Conservation (phyloP, 2,113 vertebrate genomes). For the Prinia subflava region DNA sequence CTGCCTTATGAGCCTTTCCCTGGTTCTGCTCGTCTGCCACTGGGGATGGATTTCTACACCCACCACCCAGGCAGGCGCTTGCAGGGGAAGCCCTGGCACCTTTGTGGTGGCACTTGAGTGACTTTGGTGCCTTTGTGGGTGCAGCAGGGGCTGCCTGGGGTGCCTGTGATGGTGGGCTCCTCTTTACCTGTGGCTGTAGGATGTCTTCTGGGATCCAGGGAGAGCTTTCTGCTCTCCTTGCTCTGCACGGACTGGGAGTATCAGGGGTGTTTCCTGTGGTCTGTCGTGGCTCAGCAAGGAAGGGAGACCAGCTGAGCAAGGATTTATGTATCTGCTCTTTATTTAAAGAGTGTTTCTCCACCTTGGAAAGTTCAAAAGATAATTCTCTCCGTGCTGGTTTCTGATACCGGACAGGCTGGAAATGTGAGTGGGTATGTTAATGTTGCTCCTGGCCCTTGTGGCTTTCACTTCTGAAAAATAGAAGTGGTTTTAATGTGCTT, state of each 20-base stretch:
- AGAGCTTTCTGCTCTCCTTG: background rate
- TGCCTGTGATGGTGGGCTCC: background rate
- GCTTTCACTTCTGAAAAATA: background rate
- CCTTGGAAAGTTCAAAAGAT: background rate
- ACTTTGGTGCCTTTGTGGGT: background rate
- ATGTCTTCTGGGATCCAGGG: accelerated
- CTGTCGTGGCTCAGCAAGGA: background rate
- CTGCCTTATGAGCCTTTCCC: background rate
- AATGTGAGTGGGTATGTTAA: conserved; percentile 18
- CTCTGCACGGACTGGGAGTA: background rate
- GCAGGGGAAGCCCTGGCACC: background rate
- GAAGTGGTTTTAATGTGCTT: background rate
- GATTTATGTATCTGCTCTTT: background rate
- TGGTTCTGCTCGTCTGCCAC: background rate
- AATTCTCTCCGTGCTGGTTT: background rate
- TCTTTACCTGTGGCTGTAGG: background rate
- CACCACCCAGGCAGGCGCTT: background rate
- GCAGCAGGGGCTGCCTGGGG: background rate
- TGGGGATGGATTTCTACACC: background rate
- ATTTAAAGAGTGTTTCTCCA: background rate
- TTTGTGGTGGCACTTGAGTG: accelerated
- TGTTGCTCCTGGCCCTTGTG: background rate
- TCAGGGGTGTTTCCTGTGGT: background rate
- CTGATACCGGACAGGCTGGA: background rate
- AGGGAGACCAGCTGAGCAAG: background rate